Evolutionary conservation across 1,140 invertebrate genomes (phyloP), one percentile per base, ranked within the genome.

Genomic region (Dendrolimus kikuchii): DNA sequence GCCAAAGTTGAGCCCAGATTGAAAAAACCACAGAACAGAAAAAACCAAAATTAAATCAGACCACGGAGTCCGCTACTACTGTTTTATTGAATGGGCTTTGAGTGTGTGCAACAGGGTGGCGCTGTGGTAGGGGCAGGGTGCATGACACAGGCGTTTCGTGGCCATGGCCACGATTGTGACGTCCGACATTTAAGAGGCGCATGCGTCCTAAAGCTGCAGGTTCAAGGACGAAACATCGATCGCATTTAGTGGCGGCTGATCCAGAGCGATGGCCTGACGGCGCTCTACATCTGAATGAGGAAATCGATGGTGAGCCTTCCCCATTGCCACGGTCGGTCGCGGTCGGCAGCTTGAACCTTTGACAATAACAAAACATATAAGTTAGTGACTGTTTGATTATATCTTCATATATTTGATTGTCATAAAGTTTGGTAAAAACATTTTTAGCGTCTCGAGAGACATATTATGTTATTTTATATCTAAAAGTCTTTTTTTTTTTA

Each of bases 211-310:
- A 42, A 38, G 38, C 49, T 51, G 46, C 60, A 58, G 64, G 80
- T 81, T 83, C 82, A 86, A 78, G 80, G 80, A 69, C 73, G 66
- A 38, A 43, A 42, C 68, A 86, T 86, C 76, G 78, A 86, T 78
- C 78, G 60, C 49, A 37, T 49, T 59, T 62, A 77, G 62, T 71
- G 59, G 55, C 50, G 51, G 41, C 57, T 51, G 57, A 64, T 48
- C 58, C 62, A 59, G 64, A 69, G 68, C 71, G 68, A 74, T 60
- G 75, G 68, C 51, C 72, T 71, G 68, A 68, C 68, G 66, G 63
- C 55, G 58, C 66, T 64, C 60, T 61, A 57, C 56, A 60, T 47
- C 51, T 44, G 41, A 47, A 50, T 48, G 42, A 53, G 56, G 57
- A 57, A 62, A 68, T 74, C 72, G 59, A 72, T 70, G 64, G 45